phyloP scores from a whole-genome alignment of 1,140 invertebrate genomes.

The Conus ventricosus region DNA sequence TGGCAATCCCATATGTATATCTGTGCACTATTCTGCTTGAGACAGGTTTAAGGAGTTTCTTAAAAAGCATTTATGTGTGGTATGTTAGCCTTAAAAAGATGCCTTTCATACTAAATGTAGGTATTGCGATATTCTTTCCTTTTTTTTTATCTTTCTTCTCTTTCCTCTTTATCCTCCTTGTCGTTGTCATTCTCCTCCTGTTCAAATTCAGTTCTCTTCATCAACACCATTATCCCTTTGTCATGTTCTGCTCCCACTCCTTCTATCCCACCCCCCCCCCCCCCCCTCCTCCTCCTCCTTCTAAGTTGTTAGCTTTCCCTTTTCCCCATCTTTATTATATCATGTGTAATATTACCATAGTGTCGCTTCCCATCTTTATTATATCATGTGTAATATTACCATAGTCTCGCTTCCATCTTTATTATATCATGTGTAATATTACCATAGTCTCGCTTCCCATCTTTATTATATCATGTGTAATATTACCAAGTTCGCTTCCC shows the following conservation, averaged over 20 bases:
- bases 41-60: not conserved
- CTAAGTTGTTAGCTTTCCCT: not conserved
- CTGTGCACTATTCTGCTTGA: no score
- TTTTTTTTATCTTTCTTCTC: no score
- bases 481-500: no score
- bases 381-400: not conserved
- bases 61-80: not conserved
- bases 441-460: slow-evolving; percentile 14
- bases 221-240: no score
- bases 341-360: not conserved
- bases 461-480: no score
- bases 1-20: no score
- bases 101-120: not conserved
- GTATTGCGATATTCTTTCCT: not conserved
- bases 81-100: not conserved
- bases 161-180: not conserved
- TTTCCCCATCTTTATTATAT: not conserved
- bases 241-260: no score
- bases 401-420: no score
- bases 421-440: not conserved
- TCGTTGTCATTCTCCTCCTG: not conserved
- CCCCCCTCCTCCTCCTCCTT: not conserved
- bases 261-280: no score
- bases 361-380: slow-evolving; percentile 1
- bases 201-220: not conserved